Conservation (phyloP, 1,140 invertebrate genomes). For the Dufourea novaeangliae region DNA sequence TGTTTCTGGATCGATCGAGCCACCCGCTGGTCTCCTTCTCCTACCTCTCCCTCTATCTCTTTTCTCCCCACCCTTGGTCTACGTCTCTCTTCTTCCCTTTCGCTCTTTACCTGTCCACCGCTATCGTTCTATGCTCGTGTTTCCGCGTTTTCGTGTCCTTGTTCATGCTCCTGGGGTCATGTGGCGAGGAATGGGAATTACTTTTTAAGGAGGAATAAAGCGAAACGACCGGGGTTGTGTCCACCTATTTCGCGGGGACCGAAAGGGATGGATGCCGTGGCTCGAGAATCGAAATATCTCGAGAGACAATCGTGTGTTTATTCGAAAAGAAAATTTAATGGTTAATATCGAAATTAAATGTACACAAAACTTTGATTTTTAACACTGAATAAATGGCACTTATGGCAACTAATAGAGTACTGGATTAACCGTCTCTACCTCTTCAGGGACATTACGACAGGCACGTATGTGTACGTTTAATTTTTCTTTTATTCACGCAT, state of each 20-base stretch:
- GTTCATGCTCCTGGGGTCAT: slow-evolving; percentile 18
- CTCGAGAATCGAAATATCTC: too few relatives aligned
- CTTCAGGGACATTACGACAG: too few relatives aligned
- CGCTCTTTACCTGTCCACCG: slow-evolving; percentile 34
- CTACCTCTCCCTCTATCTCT: background rate
- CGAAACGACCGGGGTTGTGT: slow-evolving; percentile 1
- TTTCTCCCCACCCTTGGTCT: background rate
- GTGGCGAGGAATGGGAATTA: slow-evolving; percentile 36
- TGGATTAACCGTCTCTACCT: too few relatives aligned
- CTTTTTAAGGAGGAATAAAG: slow-evolving; percentile 35
- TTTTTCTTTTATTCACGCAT: too few relatives aligned
- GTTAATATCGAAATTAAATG: too few relatives aligned
- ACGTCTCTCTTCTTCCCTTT: slow-evolving; percentile 23
- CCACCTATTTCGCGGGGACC: background rate
- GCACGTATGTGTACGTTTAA: too few relatives aligned
- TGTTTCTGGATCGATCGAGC: slow-evolving; percentile 69
- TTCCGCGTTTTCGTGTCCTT: slow-evolving; percentile 44
- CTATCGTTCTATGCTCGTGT: slow-evolving; percentile 27
- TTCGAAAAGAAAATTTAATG: too few relatives aligned
- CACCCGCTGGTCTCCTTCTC: slow-evolving; percentile 36
- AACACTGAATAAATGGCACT: too few relatives aligned
- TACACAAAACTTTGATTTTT: too few relatives aligned
- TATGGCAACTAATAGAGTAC: too few relatives aligned
- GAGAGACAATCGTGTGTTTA: background rate
- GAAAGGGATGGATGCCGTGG: background rate